phyloP scores from a whole-genome alignment of 2,113 vertebrate species.

The Stegostoma tigrinum region DNA sequence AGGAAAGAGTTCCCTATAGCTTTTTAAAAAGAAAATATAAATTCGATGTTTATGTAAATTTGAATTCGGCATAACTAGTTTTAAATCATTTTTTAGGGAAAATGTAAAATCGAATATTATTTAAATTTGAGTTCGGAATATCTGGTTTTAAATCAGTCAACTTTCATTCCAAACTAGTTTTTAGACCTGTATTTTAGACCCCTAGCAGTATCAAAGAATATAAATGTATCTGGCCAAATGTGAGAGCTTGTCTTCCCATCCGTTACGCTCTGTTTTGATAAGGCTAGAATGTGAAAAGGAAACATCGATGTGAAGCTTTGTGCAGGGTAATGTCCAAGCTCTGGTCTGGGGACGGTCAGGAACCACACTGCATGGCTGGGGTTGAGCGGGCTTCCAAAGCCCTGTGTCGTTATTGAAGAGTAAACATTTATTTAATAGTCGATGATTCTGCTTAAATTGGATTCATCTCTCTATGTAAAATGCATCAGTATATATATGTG shows the following conservation, averaged over 20 bases:
- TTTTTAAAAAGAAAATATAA: background rate
- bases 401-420: background rate
- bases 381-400: background rate
- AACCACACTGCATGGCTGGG: background rate
- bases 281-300: background rate
- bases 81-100: background rate
- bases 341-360: background rate
- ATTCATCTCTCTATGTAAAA: background rate
- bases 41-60: background rate
- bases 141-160: background rate
- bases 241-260: no score
- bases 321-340: background rate
- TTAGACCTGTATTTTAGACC: no score
- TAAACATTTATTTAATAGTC: background rate
- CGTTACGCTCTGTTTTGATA: no score
- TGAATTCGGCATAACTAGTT: background rate
- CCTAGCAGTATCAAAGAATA: background rate
- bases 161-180: background rate
- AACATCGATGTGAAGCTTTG: background rate
- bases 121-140: background rate
- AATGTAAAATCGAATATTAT: background rate
- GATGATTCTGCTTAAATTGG: background rate
- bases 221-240: no score
- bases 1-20: no score
- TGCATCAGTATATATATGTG: background rate